Percentiles rank a stretch among this genome's conserved stretches.
phyloP scores from a whole-genome alignment of 2,113 vertebrate genomes.

The Turdus rufiventris region DNA sequence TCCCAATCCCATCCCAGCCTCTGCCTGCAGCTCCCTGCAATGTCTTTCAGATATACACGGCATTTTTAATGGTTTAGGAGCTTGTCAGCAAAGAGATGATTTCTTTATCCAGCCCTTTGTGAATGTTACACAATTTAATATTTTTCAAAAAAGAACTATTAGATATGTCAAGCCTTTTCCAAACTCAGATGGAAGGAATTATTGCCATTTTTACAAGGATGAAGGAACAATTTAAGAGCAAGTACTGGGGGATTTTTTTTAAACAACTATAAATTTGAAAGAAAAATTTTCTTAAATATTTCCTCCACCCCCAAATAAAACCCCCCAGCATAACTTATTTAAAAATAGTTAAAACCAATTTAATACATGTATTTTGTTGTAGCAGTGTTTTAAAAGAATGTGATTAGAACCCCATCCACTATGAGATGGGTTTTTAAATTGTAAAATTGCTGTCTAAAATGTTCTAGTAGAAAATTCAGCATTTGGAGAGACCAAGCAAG shows the following conservation, averaged over 20 bases:
- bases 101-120: not conserved
- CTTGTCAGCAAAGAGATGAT: not conserved
- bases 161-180: not conserved
- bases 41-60: not conserved
- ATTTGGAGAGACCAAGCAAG: not conserved
- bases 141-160: not conserved
- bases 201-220: not conserved
- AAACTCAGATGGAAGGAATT: not conserved
- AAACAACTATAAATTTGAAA: not conserved
- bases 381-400: not conserved
- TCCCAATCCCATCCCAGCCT: not conserved
- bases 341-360: not conserved
- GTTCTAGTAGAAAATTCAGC: not conserved
- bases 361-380: not conserved
- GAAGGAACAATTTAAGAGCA: not conserved
- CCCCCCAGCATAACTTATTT: not conserved
- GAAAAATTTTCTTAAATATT: not conserved
- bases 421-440: not conserved
- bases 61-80: not conserved
- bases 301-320: rapidly evolving
- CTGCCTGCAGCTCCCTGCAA: not conserved
- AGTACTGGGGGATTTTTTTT: not conserved
- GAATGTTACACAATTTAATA: rapidly evolving
- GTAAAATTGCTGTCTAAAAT: not conserved
- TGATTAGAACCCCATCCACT: not conserved